phyloP scores from a whole-genome alignment of 2,888 invertebrate genomes.

The Ectemnius continuus region DNA sequence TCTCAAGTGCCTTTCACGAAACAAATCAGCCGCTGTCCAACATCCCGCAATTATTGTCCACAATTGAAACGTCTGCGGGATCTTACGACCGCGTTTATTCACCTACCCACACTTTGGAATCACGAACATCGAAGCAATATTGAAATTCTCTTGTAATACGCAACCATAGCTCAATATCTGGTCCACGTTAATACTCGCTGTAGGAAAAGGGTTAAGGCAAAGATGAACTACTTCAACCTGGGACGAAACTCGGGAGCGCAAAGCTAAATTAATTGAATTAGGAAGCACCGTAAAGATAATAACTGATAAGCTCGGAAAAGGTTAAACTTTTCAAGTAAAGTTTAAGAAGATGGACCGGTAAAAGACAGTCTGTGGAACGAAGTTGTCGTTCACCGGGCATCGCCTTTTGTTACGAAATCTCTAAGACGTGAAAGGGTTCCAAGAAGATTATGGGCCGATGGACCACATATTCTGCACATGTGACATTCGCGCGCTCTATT shows the following conservation, averaged over 20 bases:
- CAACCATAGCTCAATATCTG: not conserved
- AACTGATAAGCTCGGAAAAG: constrained; percentile 16
- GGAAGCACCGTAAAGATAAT: not conserved
- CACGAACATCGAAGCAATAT: constrained; percentile 34
- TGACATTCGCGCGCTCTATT: constrained; percentile 49
- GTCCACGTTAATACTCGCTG: not conserved
- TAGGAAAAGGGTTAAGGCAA: not conserved
- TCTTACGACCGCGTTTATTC: constrained; percentile 23
- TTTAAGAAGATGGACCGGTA: constrained; percentile 30
- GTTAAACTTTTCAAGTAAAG: constrained; percentile 34
- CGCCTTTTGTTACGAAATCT: constrained; percentile 49
- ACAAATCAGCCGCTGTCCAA: constrained; percentile 43
- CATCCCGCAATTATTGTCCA: constrained; percentile 50
- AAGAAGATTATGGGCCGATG: constrained; percentile 56
- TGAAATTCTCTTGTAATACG: not conserved
- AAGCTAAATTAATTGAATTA: not conserved
- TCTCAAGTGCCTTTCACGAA: constrained; percentile 47
- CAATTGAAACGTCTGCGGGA: constrained; percentile 27
- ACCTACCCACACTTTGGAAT: constrained; percentile 24
- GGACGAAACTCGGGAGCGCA: not conserved
- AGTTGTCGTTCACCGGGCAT: constrained; percentile 29
- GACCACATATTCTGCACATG: constrained; percentile 52
- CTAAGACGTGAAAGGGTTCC: constrained; percentile 42
- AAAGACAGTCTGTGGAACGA: constrained; percentile 38
- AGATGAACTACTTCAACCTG: not conserved